phyloP scores from a whole-genome alignment of 2,888 invertebrate species.

The Orthonychiurus folsomi region DNA sequence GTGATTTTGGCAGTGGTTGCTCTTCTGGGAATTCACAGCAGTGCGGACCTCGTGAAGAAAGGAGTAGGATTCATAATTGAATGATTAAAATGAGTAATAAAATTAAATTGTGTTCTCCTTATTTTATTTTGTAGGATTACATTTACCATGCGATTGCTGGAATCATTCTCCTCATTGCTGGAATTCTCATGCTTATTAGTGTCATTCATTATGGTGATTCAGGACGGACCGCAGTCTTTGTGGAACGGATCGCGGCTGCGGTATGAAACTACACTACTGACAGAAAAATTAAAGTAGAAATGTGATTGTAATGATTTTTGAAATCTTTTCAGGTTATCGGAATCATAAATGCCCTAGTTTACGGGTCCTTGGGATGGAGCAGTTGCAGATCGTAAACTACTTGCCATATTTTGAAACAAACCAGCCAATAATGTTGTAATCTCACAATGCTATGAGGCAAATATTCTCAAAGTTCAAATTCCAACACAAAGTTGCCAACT shows the following conservation, averaged over 20 bases:
- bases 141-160: conserved; percentile 13
- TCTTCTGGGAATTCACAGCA: conserved; percentile 4
- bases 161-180: conserved; percentile 17
- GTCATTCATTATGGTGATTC: conserved; percentile 2
- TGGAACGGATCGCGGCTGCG: conserved; percentile 7
- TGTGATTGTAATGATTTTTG: too few relatives aligned
- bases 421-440: too few relatives aligned
- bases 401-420: not conserved
- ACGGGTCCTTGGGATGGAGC: conserved; percentile 10
- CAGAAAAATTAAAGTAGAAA: not conserved
- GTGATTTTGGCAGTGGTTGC: conserved; percentile 11
- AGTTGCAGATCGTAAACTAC: not conserved
- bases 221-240: not conserved
- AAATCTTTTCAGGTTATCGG: conserved; percentile 5
- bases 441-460: too few relatives aligned
- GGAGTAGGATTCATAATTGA: conserved; percentile 2
- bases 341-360: conserved; percentile 6
- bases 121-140: not conserved
- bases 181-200: conserved; percentile 17
- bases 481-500: too few relatives aligned
- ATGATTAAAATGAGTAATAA: not conserved
- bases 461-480: too few relatives aligned
- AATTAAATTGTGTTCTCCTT: conserved; percentile 6
- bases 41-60: conserved; percentile 8
- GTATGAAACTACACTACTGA: not conserved